Conservation (phyloP, 2,797 vertebrate species). For the Pangasius mekongensis region DNA sequence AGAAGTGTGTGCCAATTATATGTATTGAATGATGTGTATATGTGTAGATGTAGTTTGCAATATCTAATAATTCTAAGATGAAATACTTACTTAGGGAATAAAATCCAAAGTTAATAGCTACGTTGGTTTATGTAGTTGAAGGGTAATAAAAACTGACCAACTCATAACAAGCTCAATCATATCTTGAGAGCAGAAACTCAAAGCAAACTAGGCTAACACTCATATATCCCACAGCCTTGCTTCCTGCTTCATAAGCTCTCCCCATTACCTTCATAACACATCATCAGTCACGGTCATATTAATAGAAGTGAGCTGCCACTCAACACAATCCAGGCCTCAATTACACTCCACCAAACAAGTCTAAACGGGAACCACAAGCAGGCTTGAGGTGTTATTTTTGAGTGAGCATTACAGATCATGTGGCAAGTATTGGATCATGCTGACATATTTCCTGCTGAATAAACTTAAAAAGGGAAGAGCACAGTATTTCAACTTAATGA, state of each 20-base stretch:
- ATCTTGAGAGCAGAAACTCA: background rate
- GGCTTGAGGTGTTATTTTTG: constrained; percentile 47
- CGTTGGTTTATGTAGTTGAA: too few species aligned
- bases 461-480: constrained; percentile 11
- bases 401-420: constrained; percentile 36
- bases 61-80: background rate
- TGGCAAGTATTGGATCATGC: constrained; percentile 32
- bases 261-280: constrained; percentile 43
- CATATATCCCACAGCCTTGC: background rate
- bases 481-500: background rate
- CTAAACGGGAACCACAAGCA: constrained; percentile 38
- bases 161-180: background rate
- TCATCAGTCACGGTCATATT: constrained; percentile 46
- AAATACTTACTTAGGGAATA: background rate
- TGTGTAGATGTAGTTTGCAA: background rate
- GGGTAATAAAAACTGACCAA: background rate
- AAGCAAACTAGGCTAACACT: background rate
- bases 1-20: background rate
- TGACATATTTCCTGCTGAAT: constrained; percentile 40
- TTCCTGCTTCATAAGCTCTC: constrained; percentile 21
- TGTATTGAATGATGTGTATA: background rate
- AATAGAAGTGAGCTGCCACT: constrained; percentile 49
- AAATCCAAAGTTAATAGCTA: background rate
- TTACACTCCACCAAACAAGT: constrained; percentile 29
- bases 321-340: constrained; percentile 42